Conservation (phyloP, 37 sponge, comb jelly and placozoan genomes). For the Bolinopsis microptera region DNA sequence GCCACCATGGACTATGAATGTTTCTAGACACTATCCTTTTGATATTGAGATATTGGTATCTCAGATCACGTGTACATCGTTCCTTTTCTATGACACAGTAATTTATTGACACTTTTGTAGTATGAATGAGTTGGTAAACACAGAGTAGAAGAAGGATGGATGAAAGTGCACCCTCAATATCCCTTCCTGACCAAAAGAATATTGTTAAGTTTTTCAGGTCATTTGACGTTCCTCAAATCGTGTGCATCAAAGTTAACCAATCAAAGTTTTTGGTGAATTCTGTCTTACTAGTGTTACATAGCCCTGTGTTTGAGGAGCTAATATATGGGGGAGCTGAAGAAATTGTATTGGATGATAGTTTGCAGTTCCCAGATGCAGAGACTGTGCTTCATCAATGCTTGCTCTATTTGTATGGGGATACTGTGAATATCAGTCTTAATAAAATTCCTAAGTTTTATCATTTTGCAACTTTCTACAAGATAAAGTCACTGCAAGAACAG, state of each 20-base stretch:
- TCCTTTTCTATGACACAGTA: no score
- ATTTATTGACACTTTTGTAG: no score
- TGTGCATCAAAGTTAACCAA: not conserved
- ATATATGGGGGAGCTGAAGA: not conserved
- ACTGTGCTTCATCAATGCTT: not conserved
- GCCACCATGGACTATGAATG: no score
- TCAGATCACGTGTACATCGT: no score
- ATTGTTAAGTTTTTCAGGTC: not conserved
- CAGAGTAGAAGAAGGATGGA: no score
- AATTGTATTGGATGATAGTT: not conserved
- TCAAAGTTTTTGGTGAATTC: not conserved
- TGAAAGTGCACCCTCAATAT: no score
- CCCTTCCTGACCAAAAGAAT: not conserved
- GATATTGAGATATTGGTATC: no score
- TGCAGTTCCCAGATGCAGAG: not conserved
- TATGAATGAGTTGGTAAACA: no score
- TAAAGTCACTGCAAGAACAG: not conserved
- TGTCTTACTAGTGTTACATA: not conserved
- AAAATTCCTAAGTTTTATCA: not conserved
- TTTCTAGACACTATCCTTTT: no score
- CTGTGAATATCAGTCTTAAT: not conserved
- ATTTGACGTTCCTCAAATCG: not conserved
- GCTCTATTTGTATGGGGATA: not conserved
- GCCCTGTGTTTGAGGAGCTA: not conserved
- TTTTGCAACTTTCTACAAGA: not conserved